Conservation (phyloP, 1,140 invertebrate species). For the Papilio glaucus region DNA sequence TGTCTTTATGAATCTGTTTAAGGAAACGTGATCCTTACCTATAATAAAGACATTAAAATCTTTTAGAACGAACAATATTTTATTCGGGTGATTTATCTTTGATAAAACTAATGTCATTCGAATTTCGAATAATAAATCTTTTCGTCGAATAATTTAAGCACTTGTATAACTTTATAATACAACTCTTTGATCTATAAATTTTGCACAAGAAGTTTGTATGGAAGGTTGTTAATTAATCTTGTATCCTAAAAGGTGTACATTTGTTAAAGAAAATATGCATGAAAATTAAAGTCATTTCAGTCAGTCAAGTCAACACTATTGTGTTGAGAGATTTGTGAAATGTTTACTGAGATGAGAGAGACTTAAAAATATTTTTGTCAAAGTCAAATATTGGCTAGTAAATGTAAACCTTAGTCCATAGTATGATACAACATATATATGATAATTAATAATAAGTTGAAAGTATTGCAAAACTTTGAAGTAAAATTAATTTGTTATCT, state of each 20-base stretch:
- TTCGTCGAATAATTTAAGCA: constrained; percentile 4
- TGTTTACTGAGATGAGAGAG: too few relatives aligned
- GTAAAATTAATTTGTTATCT: neutral
- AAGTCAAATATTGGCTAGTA: neutral
- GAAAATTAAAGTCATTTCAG: neutral
- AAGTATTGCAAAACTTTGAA: neutral
- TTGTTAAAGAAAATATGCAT: neutral
- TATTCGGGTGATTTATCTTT: neutral
- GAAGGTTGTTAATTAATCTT: neutral
- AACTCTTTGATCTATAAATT: neutral
- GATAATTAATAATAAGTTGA: neutral
- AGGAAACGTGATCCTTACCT: neutral
- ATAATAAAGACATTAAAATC: constrained; percentile 24
- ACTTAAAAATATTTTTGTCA: too few relatives aligned
- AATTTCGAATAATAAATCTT: constrained; percentile 14
- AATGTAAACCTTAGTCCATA: neutral
- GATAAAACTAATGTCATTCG: constrained; percentile 10
- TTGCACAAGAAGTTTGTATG: neutral
- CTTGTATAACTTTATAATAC: neutral
- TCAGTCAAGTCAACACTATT: neutral
- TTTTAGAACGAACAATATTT: neutral
- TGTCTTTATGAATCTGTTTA: neutral
- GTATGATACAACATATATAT: neutral
- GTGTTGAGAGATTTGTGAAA: neutral
- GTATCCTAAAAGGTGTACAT: neutral